Evolutionary conservation across 2,113 vertebrate species (phyloP).

Genomic region (Equus quagga): DNA sequence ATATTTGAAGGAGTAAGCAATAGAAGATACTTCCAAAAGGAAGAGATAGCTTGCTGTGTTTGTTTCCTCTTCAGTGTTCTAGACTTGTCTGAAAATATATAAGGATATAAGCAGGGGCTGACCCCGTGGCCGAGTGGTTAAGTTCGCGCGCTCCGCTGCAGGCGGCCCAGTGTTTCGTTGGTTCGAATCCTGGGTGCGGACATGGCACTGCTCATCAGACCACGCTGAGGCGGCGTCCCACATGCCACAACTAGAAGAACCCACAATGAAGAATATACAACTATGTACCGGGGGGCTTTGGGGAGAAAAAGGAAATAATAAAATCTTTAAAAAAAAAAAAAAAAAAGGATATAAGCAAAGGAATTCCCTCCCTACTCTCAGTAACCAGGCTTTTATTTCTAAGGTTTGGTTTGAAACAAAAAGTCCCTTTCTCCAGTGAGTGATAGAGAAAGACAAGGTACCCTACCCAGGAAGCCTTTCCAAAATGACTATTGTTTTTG

Average conservation of each 20-base stretch:
- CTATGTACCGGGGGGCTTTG: too few species aligned
- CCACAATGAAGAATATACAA: too few species aligned
- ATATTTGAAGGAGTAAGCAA: not conserved
- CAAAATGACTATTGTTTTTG: not conserved
- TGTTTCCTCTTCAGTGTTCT: not conserved
- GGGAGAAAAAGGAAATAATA: too few species aligned
- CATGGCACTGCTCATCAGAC: too few species aligned
- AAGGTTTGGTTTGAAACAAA: constrained; percentile 28
- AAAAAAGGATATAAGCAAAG: not conserved
- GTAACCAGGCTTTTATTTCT: constrained; percentile 3
- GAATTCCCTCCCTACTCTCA: not conserved
- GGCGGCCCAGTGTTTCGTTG: too few species aligned
- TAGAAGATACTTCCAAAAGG: not conserved
- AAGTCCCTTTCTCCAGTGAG: not conserved
- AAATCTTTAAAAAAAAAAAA: too few species aligned
- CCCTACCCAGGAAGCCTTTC: not conserved
- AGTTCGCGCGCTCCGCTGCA: too few species aligned
- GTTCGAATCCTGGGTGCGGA: too few species aligned
- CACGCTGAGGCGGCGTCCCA: too few species aligned
- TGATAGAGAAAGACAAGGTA: not conserved
- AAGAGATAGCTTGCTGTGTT: not conserved
- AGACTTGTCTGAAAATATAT: not conserved
- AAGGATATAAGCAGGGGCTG: not conserved
- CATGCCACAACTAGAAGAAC: too few species aligned
- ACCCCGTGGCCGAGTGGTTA: too few species aligned